Conservation (phyloP, 2,113 vertebrate species). For the Nesogale talazaci region DNA sequence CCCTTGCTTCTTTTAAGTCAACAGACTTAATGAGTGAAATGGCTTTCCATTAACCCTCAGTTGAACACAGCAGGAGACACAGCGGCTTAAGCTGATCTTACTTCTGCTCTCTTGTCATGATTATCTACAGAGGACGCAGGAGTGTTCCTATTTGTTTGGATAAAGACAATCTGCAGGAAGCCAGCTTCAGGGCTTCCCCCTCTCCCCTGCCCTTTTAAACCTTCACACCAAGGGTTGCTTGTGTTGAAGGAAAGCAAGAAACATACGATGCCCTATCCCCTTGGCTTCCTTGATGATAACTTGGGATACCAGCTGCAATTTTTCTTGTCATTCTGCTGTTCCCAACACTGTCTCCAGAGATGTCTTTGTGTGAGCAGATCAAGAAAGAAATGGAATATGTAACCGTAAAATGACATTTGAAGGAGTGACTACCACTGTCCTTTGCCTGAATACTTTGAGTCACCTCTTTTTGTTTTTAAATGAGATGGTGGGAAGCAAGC, state of each 20-base stretch:
- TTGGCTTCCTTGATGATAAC: background rate
- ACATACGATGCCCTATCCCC: background rate
- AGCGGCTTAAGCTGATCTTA: background rate
- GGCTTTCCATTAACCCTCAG: background rate
- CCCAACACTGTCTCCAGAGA: rapidly evolving
- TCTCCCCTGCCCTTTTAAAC: conserved; percentile 18
- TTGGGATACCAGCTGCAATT: background rate
- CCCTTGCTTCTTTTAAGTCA: background rate
- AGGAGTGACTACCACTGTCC: background rate
- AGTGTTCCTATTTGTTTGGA: background rate
- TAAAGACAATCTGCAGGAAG: conserved; percentile 12
- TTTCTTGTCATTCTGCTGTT: background rate
- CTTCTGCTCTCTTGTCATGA: background rate
- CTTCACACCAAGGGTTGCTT: background rate
- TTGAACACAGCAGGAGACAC: background rate
- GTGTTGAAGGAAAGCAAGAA: background rate
- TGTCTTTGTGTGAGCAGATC: background rate
- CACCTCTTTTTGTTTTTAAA: background rate
- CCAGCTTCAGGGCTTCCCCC: background rate
- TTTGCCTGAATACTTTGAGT: background rate
- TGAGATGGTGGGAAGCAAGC: background rate
- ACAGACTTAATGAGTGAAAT: background rate
- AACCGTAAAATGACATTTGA: background rate
- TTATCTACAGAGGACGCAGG: background rate
- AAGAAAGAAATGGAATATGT: background rate